phyloP scores from a whole-genome alignment of 2,888 invertebrate species.

The Abrostola tripartita region DNA sequence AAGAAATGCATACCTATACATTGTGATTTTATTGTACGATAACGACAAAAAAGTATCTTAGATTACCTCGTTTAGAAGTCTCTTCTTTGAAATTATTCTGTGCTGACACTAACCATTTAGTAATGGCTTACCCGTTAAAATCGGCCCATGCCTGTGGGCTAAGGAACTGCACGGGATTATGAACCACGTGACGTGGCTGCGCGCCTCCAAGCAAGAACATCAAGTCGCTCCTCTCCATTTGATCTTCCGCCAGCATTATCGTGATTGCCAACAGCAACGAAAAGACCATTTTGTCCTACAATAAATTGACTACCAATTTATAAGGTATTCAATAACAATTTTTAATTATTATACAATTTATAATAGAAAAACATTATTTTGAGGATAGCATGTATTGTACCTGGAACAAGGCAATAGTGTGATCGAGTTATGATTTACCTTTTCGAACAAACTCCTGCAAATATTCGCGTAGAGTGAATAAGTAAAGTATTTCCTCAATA shows the following conservation, averaged over 20 bases:
- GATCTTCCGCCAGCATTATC: conserved; percentile 89
- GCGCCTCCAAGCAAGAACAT: conserved; percentile 96
- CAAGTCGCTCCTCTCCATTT: conserved; percentile 91
- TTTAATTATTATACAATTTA: no score
- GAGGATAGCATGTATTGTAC: no score
- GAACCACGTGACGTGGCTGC: conserved; percentile 69
- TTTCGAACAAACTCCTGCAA: conserved; percentile 97
- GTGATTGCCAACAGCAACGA: conserved; percentile 93
- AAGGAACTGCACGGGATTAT: conserved; percentile 79
- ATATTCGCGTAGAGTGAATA: conserved; percentile 96
- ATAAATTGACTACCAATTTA: background rate
- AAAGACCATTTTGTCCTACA: conserved; percentile 96
- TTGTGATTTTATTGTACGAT: no score
- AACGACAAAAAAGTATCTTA: no score
- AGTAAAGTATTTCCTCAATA: conserved; percentile 94
- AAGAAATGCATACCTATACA: no score
- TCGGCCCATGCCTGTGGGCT: conserved; percentile 81
- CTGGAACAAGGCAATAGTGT: background rate
- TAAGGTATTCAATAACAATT: no score
- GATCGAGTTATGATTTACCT: conserved; percentile 81
- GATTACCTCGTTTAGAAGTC: no score
- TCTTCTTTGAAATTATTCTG: no score
- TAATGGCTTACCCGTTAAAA: conserved; percentile 74
- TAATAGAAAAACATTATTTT: no score
- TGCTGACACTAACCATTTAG: no score